Evolutionary conservation across 1,140 invertebrate species (phyloP).

Genomic region (Diploscapter pachys): DNA sequence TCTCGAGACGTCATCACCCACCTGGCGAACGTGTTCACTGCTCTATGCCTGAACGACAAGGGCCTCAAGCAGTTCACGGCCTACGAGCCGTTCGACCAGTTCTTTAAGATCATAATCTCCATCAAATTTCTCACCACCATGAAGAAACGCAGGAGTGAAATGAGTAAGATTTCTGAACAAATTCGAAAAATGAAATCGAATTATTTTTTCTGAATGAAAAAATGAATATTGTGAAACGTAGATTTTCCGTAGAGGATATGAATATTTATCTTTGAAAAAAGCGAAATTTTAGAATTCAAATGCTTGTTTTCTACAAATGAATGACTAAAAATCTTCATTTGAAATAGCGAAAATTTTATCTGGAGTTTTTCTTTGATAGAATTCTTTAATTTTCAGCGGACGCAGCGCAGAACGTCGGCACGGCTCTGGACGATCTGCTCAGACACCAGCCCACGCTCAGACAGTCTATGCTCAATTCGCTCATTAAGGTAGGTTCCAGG

Average conservation of each 20-base stretch:
- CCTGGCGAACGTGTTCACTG: conserved; percentile 72
- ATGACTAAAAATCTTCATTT: too few species aligned
- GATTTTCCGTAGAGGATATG: too few species aligned
- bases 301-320: too few species aligned
- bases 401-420: conserved; percentile 84
- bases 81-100: conserved; percentile 77
- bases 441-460: conserved; percentile 81
- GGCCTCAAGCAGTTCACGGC: conserved; percentile 61
- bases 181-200: too few species aligned
- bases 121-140: conserved; percentile 29
- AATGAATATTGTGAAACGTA: too few species aligned
- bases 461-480: conserved; percentile 74
- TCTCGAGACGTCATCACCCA: conserved; percentile 80
- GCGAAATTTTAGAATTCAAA: too few species aligned
- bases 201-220: too few species aligned
- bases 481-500: conserved; percentile 55
- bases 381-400: conserved; percentile 62
- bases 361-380: too few species aligned
- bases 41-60: conserved; percentile 77
- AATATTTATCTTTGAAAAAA: too few species aligned
- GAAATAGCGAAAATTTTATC: too few species aligned
- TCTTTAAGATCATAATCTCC: conserved; percentile 67
- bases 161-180: neutral
- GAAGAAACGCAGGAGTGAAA: conserved; percentile 19
- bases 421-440: conserved; percentile 88